Conservation (phyloP, 2,113 vertebrate genomes). For the Gavia stellata region DNA sequence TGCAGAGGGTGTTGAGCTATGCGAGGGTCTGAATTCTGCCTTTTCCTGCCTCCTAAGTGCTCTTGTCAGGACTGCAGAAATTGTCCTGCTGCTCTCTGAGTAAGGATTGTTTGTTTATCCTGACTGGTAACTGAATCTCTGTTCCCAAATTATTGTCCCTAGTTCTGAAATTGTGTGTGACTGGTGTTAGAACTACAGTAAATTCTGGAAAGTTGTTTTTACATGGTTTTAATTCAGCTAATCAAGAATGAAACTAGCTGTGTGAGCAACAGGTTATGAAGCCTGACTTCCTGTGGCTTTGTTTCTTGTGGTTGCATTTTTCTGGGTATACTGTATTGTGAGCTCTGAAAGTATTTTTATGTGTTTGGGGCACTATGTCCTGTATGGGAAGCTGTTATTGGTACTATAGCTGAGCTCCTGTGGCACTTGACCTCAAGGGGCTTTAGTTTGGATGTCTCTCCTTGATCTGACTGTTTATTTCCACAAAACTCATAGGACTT, state of each 20-base stretch:
- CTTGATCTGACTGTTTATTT: neutral
- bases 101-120: neutral
- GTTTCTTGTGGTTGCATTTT: conserved; percentile 16
- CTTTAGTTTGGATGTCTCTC: neutral
- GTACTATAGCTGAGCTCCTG: neutral
- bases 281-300: conserved; percentile 33
- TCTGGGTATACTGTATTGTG: neutral
- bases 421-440: neutral
- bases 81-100: neutral
- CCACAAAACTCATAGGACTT: neutral
- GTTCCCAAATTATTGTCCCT: neutral
- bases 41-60: neutral
- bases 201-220: neutral
- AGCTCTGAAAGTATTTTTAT: neutral
- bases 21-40: neutral
- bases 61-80: neutral
- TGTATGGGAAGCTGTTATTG: neutral
- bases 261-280: conserved; percentile 7
- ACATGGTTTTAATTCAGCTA: neutral
- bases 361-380: neutral
- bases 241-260: neutral
- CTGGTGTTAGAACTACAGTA: neutral
- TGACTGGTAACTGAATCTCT: neutral
- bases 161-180: neutral
- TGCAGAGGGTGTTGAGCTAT: neutral